Conservation (phyloP, 2,113 vertebrate genomes). For the Rhadina sibilatrix region DNA sequence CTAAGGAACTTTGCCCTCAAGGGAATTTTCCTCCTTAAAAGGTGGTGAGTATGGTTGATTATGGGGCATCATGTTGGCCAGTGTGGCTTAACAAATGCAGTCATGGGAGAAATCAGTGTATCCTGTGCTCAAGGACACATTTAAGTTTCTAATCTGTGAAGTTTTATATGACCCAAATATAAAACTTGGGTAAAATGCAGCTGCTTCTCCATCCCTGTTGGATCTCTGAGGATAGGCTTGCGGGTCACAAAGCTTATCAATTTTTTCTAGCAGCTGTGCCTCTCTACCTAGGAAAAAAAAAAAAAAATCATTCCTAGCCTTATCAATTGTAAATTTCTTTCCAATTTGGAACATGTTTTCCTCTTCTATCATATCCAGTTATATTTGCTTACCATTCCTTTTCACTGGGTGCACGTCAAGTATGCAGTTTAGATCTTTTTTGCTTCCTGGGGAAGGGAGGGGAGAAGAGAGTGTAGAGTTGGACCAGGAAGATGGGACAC, state of each 20-base stretch:
- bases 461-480: background rate
- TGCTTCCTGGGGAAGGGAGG: background rate
- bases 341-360: background rate
- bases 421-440: background rate
- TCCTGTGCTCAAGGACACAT: background rate
- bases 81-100: background rate
- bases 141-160: background rate
- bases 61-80: accelerated
- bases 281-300: background rate
- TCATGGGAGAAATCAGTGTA: background rate
- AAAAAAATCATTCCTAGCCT: background rate
- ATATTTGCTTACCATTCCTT: background rate
- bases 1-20: background rate
- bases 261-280: background rate
- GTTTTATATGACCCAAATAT: background rate
- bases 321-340: background rate
- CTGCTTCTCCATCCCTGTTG: background rate
- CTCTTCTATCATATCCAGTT: background rate
- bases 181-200: background rate
- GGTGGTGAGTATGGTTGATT: background rate
- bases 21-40: background rate
- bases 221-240: background rate
- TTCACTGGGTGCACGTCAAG: background rate
- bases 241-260: background rate
- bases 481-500: background rate